Conservation (phyloP, 2,888 invertebrate species). For the Pimpla rufipes region DNA sequence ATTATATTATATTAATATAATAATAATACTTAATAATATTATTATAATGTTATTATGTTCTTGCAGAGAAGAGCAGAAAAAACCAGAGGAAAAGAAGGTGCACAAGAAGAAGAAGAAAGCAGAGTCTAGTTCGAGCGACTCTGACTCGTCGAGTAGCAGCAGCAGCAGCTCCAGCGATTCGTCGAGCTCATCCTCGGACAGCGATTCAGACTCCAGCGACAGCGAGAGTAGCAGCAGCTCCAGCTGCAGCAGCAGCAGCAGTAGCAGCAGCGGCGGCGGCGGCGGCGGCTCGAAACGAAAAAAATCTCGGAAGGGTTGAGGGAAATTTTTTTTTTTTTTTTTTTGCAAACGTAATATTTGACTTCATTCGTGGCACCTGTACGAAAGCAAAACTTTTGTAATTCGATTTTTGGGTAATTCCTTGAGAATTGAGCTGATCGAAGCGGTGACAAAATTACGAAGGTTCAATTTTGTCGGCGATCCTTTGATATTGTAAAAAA, state of each 20-base stretch:
- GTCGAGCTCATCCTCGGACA: slow-evolving; percentile 77
- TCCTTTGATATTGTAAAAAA: slow-evolving; percentile 14
- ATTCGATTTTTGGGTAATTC: background rate
- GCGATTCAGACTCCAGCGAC: slow-evolving; percentile 80
- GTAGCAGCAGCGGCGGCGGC: slow-evolving; percentile 55
- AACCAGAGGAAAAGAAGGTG: slow-evolving; percentile 65
- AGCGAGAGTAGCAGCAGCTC: slow-evolving; percentile 73
- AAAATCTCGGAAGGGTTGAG: slow-evolving; percentile 46
- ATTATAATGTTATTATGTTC: slow-evolving; percentile 11
- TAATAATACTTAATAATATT: no score
- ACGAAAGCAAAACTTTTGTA: background rate
- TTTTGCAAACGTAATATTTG: slow-evolving; percentile 12
- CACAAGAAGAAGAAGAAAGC: slow-evolving; percentile 71
- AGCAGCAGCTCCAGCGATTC: slow-evolving; percentile 73
- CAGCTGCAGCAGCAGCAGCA: slow-evolving; percentile 68
- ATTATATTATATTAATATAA: no score
- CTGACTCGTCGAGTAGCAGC: slow-evolving; percentile 72
- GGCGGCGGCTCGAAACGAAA: slow-evolving; percentile 46
- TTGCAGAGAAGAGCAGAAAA: slow-evolving; percentile 69
- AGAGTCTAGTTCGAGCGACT: slow-evolving; percentile 74
- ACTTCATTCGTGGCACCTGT: background rate
- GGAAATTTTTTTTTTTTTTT: slow-evolving; percentile 18
- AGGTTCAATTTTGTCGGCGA: background rate
- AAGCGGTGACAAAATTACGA: background rate
- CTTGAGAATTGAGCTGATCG: background rate